Percentiles rank a stretch among this genome's conserved stretches.
Evolutionary conservation across 1,140 invertebrate genomes (phyloP).

Genomic region (Centruroides vittatus): DNA sequence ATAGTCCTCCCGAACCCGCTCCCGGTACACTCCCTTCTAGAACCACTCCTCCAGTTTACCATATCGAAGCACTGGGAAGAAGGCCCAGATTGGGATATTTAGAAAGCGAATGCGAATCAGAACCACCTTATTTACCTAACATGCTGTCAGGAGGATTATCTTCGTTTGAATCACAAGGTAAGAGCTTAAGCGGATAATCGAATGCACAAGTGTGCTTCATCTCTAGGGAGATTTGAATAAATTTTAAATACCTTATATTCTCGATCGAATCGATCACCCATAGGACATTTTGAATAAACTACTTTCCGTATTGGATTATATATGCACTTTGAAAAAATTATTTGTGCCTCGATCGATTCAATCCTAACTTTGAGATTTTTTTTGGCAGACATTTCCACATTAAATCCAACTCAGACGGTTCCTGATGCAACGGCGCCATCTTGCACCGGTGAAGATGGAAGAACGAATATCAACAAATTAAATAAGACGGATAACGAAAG

Average conservation of each 20-base stretch:
- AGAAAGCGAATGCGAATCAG: constrained; percentile 16
- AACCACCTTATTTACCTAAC: constrained; percentile 13
- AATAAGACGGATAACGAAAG: constrained; percentile 9
- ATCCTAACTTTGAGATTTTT: too few relatives aligned
- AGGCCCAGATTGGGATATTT: constrained; percentile 13
- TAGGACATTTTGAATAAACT: too few relatives aligned
- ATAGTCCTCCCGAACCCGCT: constrained; percentile 17
- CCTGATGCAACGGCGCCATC: too few relatives aligned
- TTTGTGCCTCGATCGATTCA: too few relatives aligned
- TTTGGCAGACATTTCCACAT: too few relatives aligned
- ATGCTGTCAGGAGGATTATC: constrained; percentile 12
- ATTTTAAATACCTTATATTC: too few relatives aligned
- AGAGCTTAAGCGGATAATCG: not conserved
- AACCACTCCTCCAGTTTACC: constrained; percentile 10
- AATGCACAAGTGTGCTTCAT: not conserved
- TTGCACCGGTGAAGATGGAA: not conserved
- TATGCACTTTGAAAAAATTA: too few relatives aligned
- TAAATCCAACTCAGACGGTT: too few relatives aligned
- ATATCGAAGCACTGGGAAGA: constrained; percentile 12
- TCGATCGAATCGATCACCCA: too few relatives aligned
- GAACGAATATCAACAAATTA: constrained; percentile 5
- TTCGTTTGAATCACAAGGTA: constrained; percentile 17
- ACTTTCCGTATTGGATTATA: too few relatives aligned
- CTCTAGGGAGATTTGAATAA: too few relatives aligned
- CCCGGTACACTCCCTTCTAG: constrained; percentile 6